Evolutionary conservation across 2,113 vertebrate genomes (phyloP).

Genomic region (Elachura formosa): DNA sequence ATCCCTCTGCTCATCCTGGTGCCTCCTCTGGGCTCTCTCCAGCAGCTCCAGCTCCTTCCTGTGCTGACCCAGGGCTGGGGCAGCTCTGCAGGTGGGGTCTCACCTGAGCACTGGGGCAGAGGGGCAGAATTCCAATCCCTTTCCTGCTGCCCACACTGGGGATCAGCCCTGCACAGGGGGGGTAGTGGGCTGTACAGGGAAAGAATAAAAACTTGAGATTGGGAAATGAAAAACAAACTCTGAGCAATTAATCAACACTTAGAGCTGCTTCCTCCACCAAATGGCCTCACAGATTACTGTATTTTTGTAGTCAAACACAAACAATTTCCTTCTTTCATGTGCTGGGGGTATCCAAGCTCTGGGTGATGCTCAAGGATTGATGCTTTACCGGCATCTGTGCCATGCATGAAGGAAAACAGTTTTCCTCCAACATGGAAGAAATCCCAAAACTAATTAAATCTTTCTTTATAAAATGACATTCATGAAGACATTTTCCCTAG

Average conservation of each 20-base stretch:
- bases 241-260: neutral
- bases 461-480: neutral
- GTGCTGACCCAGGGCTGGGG: neutral
- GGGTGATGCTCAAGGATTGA: neutral
- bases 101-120: neutral
- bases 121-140: neutral
- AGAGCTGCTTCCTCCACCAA: neutral
- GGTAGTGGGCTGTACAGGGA: neutral
- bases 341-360: neutral
- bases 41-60: neutral
- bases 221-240: neutral
- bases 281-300: neutral
- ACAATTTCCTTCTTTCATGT: neutral
- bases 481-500: neutral
- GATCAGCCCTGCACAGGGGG: neutral
- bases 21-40: neutral
- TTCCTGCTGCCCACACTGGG: neutral
- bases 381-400: rapidly evolving
- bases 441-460: neutral
- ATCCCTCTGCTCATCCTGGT: neutral
- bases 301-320: neutral
- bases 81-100: neutral
- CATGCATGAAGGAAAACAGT: neutral
- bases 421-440: neutral
- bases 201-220: neutral